Base-by-base conservation (phyloP, 2,888 invertebrate genomes). In the Cryptocephalus primarius region DNA sequence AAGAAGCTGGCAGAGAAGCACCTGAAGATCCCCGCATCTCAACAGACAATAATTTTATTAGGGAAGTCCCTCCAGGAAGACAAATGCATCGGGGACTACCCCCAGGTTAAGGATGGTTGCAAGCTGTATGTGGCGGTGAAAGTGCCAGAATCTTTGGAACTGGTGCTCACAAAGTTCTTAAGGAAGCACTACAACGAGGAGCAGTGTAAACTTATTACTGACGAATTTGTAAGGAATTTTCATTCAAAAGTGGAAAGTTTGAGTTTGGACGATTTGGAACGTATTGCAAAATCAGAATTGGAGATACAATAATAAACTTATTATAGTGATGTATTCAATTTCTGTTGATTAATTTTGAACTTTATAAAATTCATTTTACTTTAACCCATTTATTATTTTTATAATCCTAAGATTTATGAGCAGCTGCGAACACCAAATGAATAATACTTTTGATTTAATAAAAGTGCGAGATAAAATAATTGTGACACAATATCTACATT, bases 41-140 rank as follows among this genome's bases (percentile, higher is more conserved):
- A 83, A 60, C 87, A 87, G 64, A 85, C 82, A 57, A 68, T 88
- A 41, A 70, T 88, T 11, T 71, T 82, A n/a, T 70, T 79, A 6
- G 88, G 88, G 1, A 78, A 83, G 57, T 76, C 85, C 1, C 69
- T 88, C 44, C 72, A 78, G 60, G 87, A 88, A 61, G 83, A 85
- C 42, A 82, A 84, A 60, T 75, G 75, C 8, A 69, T 88, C 40
- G 74, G 77, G 39, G 79, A 79, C 40, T 88, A 88, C 65, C 79
- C 82, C 6, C 76, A 77, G 53, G 82, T 88, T 33, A 83, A 82
- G 65, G 84, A 87, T 50, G 87, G 86, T 1, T 77, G 82, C 11
- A 88, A 83, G 66, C 62, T 88, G 40, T 83, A 83, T 62, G 69
- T 88, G 48, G 73, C 86, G 31, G 77, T 85, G 4, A 83, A 82